Percentiles rank a stretch among this genome's conserved stretches.
These are phyloP conservation scores for Nycteola revayana DNA, from an alignment of 2,888 invertebrate genomes.

Conservation along the genomic window DNA sequence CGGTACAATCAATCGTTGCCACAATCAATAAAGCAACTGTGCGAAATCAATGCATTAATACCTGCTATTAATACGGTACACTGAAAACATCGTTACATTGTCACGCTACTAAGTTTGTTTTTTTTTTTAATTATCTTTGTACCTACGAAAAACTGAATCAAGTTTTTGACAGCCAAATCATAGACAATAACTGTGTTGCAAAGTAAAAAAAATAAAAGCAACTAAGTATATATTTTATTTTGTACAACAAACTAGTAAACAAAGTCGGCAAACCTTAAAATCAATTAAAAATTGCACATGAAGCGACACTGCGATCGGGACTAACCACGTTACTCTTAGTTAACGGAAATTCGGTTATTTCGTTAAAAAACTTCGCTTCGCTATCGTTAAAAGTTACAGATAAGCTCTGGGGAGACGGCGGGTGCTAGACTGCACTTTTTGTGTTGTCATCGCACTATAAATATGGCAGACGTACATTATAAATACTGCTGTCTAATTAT, in stretches of 20 bases:
- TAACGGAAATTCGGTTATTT: slow-evolving; percentile 75
- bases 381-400: slow-evolving; percentile 78
- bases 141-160: slow-evolving; percentile 17
- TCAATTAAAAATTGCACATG: slow-evolving; percentile 39
- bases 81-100: slow-evolving; percentile 48
- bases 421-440: slow-evolving; percentile 31
- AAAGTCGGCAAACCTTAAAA: slow-evolving; percentile 27
- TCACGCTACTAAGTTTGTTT: slow-evolving; percentile 33
- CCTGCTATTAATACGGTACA: slow-evolving; percentile 41
- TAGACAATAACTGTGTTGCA: no score
- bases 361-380: slow-evolving; percentile 75
- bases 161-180: no score
- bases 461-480: not conserved
- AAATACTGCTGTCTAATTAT: not conserved
- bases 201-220: no score
- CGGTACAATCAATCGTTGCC: slow-evolving; percentile 61
- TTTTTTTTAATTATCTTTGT: slow-evolving; percentile 22
- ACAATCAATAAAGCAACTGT: slow-evolving; percentile 71
- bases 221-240: no score
- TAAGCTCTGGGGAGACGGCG: slow-evolving; percentile 58
- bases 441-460: slow-evolving; percentile 22
- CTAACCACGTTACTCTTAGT: slow-evolving; percentile 53
- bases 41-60: slow-evolving; percentile 75
- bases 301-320: slow-evolving; percentile 51
- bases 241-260: slow-evolving; percentile 15